Base-by-base conservation (phyloP, 1,140 invertebrate species). In the Dinoponera quadriceps region DNA sequence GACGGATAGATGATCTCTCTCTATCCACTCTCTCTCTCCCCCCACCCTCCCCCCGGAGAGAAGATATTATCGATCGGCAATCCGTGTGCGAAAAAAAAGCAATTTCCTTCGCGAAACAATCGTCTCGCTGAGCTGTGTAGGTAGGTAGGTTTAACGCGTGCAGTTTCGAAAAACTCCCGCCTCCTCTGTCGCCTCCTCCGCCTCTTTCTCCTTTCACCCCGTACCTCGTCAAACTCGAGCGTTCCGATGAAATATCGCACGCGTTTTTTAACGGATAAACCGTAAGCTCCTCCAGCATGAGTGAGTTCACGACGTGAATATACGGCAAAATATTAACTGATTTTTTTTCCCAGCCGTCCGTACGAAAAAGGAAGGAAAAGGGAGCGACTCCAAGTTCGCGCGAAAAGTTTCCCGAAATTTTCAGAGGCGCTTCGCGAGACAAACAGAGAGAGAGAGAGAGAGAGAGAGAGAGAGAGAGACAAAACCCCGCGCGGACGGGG, bases 261-360 rank as follows among this genome's bases (percentile, higher is more conserved):
- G 69, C 75, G 75, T 80, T 57, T 80, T 77, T 80, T 80, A 80
- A 80, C 75, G 75, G 75, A 80, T 80, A 59, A 71, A 80, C 75
- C 65, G 65, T 80, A 80, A 80, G 75, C 75, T 71, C 33, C 51
- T 71, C 65, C 3, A 13, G 54, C 75, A n/a, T 80, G 75, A 80
- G 65, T 57, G 75, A 80, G 75, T 71, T 44, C 65, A 65, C 65
- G 75, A 71, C 75, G 75, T 71, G 75, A 80, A 80, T 80, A 80
- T 51, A 57, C 27, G 75, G 65, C 75, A 18, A 80, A 80, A 80
- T 80, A 80, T 80, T 80, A 80, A 80, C 75, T 80, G 75, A 80
- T 80, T 80, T 69, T 65, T 65, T 71, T 55, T 48, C 22, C 3
- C 65, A 33, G 5, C 16, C n/a, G 38, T 51, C 33, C 51, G 38